phyloP scores from a whole-genome alignment of 2,888 invertebrate species.

The Alcis repandata region DNA sequence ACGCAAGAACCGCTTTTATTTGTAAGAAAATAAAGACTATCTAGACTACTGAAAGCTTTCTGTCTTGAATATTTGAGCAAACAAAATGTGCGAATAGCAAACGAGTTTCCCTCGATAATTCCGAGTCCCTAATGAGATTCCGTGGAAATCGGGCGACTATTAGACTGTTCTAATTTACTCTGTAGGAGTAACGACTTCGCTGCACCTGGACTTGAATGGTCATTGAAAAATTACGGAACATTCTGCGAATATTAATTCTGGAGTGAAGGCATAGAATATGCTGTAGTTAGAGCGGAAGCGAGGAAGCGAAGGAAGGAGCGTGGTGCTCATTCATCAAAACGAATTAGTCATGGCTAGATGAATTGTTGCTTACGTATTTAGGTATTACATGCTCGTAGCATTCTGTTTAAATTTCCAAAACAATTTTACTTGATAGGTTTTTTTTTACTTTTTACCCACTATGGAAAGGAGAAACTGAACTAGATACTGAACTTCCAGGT shows the following conservation, averaged over 20 bases:
- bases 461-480: too few species aligned
- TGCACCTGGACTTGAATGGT: slow-evolving; percentile 53
- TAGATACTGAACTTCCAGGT: too few species aligned
- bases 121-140: slow-evolving; percentile 51
- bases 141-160: slow-evolving; percentile 43
- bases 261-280: not conserved
- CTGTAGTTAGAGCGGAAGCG: not conserved
- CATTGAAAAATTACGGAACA: slow-evolving; percentile 32
- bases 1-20: slow-evolving; percentile 16
- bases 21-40: not conserved
- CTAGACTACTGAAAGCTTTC: not conserved
- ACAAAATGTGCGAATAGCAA: slow-evolving; percentile 44
- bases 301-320: too few species aligned
- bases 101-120: slow-evolving; percentile 45
- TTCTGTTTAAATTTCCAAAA: too few species aligned
- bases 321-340: too few species aligned
- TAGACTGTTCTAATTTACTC: slow-evolving; percentile 53
- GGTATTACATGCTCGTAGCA: too few species aligned
- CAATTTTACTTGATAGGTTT: too few species aligned
- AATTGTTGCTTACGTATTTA: too few species aligned
- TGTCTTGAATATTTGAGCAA: slow-evolving; percentile 24
- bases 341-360: too few species aligned
- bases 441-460: too few species aligned
- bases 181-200: slow-evolving; percentile 46
- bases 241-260: slow-evolving; percentile 23